Evolutionary conservation across 1,140 invertebrate genomes (phyloP).

Genomic region (Brachionus koreanus): DNA sequence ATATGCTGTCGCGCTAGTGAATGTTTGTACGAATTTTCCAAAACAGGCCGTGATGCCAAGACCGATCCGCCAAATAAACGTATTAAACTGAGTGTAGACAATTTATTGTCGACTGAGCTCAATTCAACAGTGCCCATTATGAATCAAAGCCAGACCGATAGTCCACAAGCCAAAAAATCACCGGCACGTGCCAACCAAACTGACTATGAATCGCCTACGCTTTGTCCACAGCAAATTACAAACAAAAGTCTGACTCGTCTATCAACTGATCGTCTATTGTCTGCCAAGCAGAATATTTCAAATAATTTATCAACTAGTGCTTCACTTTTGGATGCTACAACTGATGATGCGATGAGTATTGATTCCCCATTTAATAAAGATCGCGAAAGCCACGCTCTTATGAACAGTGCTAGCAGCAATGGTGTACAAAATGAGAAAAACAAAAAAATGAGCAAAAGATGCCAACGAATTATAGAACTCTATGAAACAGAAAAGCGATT

Average conservation of each 20-base stretch:
- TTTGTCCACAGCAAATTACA: neutral
- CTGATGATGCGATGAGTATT: slow-evolving; percentile 37
- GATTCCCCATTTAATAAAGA: slow-evolving; percentile 2
- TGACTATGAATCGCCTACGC: slow-evolving; percentile 32
- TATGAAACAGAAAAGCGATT: slow-evolving; percentile 95
- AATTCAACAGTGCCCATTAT: slow-evolving; percentile 21
- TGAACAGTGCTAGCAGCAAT: slow-evolving; percentile 35
- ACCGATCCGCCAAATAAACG: slow-evolving; percentile 44
- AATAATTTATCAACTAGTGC: slow-evolving; percentile 41
- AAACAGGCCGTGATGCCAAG: slow-evolving; percentile 12
- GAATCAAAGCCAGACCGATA: slow-evolving; percentile 19
- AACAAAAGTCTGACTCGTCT: slow-evolving; percentile 18
- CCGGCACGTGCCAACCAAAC: neutral
- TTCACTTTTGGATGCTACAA: slow-evolving; percentile 38
- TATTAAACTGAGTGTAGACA: slow-evolving; percentile 43
- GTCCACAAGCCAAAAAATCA: slow-evolving; percentile 29
- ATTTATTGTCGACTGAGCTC: slow-evolving; percentile 40
- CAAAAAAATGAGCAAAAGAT: slow-evolving; percentile 67
- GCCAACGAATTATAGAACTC: slow-evolving; percentile 85
- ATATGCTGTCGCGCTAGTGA: slow-evolving; percentile 42
- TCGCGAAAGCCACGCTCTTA: neutral
- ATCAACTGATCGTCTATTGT: slow-evolving; percentile 22
- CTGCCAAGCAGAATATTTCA: slow-evolving; percentile 14
- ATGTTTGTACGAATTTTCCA: slow-evolving; percentile 41
- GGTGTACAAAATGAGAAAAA: slow-evolving; percentile 40